These are phyloP conservation scores for Microctenopoma stevenorrisi DNA, from an alignment of 2,797 vertebrate genomes.

Conservation along the genomic window DNA sequence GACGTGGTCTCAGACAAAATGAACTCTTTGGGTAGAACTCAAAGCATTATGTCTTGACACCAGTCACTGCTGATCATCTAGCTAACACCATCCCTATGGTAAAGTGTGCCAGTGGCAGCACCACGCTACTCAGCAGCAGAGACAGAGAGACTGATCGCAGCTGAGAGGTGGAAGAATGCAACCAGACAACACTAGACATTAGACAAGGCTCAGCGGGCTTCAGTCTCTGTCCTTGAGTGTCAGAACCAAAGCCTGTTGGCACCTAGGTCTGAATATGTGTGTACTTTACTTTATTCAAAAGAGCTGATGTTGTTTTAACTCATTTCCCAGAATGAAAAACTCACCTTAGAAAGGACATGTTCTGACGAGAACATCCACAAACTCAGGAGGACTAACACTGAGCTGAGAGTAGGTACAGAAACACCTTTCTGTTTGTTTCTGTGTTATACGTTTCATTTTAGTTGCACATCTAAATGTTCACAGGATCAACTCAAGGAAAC, in stretches of 20 bases:
- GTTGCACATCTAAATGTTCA: slow-evolving; percentile 21
- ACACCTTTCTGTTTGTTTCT: background rate
- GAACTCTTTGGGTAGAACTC: no score
- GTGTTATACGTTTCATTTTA: background rate
- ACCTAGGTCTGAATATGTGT: background rate
- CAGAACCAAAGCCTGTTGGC: no score
- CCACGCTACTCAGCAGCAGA: background rate
- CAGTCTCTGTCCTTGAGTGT: no score
- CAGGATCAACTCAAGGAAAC: slow-evolving; percentile 80
- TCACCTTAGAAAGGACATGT: slow-evolving; percentile 74
- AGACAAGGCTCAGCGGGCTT: no score
- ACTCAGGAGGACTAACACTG: slow-evolving; percentile 72
- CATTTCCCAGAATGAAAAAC: slow-evolving; percentile 78
- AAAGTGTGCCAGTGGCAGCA: background rate
- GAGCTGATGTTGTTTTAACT: background rate
- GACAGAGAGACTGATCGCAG: background rate
- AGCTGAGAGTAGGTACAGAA: slow-evolving; percentile 73
- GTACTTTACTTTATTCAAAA: background rate
- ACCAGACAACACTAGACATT: background rate
- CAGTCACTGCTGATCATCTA: background rate
- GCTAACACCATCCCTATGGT: background rate
- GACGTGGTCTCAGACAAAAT: no score
- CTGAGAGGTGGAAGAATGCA: background rate
- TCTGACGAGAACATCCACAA: slow-evolving; percentile 77
- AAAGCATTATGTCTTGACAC: no score